Conservation (phyloP, 2,797 vertebrate species). For the Xiphorhynchus erythropygius region DNA sequence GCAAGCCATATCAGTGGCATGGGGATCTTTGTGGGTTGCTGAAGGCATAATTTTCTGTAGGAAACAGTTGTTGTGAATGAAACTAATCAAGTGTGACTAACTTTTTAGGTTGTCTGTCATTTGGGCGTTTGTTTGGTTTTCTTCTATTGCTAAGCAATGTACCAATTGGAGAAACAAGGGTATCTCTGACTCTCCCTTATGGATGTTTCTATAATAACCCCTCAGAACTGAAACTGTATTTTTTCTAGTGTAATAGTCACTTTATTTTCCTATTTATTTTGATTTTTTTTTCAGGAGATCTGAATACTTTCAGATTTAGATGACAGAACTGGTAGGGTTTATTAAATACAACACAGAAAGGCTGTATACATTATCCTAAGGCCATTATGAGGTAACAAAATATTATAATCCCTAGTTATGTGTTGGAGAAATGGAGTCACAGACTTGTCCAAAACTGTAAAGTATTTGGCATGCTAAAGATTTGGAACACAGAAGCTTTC, state of each 20-base stretch:
- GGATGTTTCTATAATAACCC: background rate
- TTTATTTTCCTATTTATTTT: background rate
- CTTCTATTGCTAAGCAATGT: background rate
- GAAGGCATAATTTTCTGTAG: background rate
- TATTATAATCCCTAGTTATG: constrained; percentile 10
- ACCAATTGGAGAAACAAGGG: background rate
- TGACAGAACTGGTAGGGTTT: background rate
- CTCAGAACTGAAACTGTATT: background rate
- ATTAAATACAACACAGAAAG: background rate
- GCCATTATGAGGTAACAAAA: background rate
- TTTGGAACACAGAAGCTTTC: background rate
- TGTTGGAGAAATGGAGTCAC: background rate
- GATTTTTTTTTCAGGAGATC: background rate
- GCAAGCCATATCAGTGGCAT: accelerated
- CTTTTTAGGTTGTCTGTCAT: background rate
- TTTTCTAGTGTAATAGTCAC: background rate
- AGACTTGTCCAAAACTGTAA: background rate
- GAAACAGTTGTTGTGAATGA: background rate
- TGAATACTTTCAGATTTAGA: background rate
- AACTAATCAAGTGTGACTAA: background rate
- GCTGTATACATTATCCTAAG: background rate
- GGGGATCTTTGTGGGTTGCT: background rate
- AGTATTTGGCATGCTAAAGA: background rate
- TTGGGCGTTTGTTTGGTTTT: background rate
- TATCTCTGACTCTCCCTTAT: background rate